Base-by-base conservation (phyloP, 1,140 invertebrate species). In the Parasteatoda tepidariorum region DNA sequence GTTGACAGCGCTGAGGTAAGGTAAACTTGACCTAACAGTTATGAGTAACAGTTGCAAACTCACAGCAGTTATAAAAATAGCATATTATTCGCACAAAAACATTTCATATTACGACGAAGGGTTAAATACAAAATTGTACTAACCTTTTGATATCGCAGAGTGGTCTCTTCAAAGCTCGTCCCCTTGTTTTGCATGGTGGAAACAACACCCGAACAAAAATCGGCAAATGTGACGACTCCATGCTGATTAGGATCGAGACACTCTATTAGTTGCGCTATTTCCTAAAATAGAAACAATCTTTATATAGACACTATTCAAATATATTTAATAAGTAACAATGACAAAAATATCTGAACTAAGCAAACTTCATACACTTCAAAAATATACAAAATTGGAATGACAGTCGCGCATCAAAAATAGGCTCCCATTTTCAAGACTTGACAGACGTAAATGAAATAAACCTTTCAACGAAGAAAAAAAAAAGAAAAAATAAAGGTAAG, bases 181-280 rank as follows among this genome's bases (percentile, higher is more conserved):
- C 70, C 81, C 34, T 64, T 74, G n/a, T 54, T 67, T 41, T 83
- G 81, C 11, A 74, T 24, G 26, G 70, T 70, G 24, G 81, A 74
- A 28, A 41, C 66, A 0, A 83, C 81, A 0, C 81, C 81, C 38
- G 68, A 11, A 22, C 81, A 83, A n/a, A 83, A 83, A 24, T 83
- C 81, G 13, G 68, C 30, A 38, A 83, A 83, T 2, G 81, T 83
- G 1, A 83, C 70, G 18, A 83, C 81, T 22, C 81, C 81, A 22
- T 74, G 81, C 15, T 74, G 7, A 34, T 83, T 83, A 15, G 81
- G 81, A 24, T 83, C 81, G 3, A 83, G 70, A 31, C 61, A 67
- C 26, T 74, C 11, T 92, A 92, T 79, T 92, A 88, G 74, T 91
- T 92, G 41, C 90, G 92, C 86, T 91, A 92, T 86, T 91, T 91